Evolutionary conservation across 2,797 vertebrate species (phyloP), one percentile per base, ranked within the genome.

Genomic region (Gymnothorax reevesii): DNA sequence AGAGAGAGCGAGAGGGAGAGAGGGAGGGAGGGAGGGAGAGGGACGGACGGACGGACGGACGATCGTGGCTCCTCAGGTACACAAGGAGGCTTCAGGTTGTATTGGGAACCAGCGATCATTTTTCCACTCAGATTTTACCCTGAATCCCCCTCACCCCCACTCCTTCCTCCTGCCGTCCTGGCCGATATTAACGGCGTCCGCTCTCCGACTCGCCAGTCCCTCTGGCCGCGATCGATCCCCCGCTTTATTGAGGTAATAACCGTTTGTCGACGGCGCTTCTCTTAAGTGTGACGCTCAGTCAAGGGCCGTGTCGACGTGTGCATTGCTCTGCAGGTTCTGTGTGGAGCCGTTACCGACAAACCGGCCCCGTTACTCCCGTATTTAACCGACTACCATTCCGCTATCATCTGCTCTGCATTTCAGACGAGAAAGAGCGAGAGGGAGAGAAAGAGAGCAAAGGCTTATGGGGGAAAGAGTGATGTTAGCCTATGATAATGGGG

Each of bases 161-260:
- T 0, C 83, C 73, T 85, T 62, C 55, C 89, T 77, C 80, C 91
- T 94, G 91, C 93, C 95, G 94, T 94, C 95, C 94, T 96, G 96
- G 96, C 96, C 93, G 94, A 97, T 97, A 98, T 97, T 97, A 98
- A 97, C 97, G 96, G 95, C 94, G 93, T 95, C 94, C 96, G 93
- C 94, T 96, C 96, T 96, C 96, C 94, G 96, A 96, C 96, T 93
- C 89, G 92, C 95, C 93, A 97, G 97, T 97, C 98, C 97, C 97
- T 98, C 98, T 97, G 96, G 92, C 95, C 95, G 95, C 92, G 97
- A 98, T 98, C 97, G 97, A 98, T 98, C 97, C 97, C 96, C 93
- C 94, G 95, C 96, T 94, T 96, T 96, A 96, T 97, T 95, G 96
- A 97, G 95, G 96, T 96, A 97, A 97, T 98, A 98, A 97, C 96